Evolutionary conservation across 2,113 vertebrate species (phyloP), one percentile per base, ranked within the genome.

Genomic region (Clinocottus analis): DNA sequence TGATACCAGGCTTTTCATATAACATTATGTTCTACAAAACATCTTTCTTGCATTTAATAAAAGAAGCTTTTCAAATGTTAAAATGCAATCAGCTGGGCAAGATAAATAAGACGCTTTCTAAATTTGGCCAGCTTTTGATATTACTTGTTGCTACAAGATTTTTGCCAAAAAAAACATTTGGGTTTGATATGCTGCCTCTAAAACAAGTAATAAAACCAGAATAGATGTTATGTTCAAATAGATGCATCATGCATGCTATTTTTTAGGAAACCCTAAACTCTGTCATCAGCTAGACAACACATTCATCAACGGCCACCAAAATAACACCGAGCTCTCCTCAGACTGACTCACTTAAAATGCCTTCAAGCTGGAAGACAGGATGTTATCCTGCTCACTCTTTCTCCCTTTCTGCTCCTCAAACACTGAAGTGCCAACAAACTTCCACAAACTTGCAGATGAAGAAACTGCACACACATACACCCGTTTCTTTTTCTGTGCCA

Each of bases 301-400:
- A 89, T 90, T 74, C 43, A 89, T 85, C 82, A 83, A 49, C 13
- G 21, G 83, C 71, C 65, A 72, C 90, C 80, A 88, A 89, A 93
- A 91, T 90, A 91, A 87, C 75, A 73, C 75, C 11, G 5, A 75
- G 72, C 78, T 66, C 70, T n/a, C 35, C 68, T 80, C 70, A 73
- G 82, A 87, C 64, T 64, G 53, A 79, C 16, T 9, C 87, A 89
- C 87, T 92, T 90, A 70, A 80, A 88, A 83, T 82, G 60, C 77
- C 79, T 62, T 45, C 21, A 39, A 64, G 74, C 39, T 60, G 13
- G 17, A 81, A 62, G 60, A 87, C 72, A 53, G 61, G 55, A 47
- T 41, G 47, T 77, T 71, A 71, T 87, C 23, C 31, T 2, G 0
- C 9, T 58, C 19, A 55, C 31, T 23, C 41, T 35, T 55, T 53